Percentiles rank a stretch among this genome's conserved stretches.
Evolutionary conservation across 2,113 vertebrate genomes (phyloP).

Genomic region (Dolichotis patagonum): DNA sequence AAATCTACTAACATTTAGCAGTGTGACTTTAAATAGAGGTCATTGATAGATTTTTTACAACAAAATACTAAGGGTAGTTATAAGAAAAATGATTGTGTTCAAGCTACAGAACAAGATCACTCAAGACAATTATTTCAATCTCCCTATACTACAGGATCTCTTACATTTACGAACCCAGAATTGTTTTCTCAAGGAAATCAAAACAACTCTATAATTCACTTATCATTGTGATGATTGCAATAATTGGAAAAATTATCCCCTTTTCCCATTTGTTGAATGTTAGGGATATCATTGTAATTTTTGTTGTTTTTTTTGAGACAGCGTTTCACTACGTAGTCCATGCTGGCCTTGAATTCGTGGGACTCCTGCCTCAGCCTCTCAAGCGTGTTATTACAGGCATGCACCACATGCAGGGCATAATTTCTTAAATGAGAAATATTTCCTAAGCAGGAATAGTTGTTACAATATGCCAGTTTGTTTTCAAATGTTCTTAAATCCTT

Average conservation of each 20-base stretch:
- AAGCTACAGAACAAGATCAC: neutral
- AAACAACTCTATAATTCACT: neutral
- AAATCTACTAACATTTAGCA: neutral
- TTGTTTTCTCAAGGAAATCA: neutral
- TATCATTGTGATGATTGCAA: neutral
- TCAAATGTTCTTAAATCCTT: neutral
- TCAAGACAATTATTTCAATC: neutral
- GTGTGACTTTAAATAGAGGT: neutral
- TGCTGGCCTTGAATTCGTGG: neutral
- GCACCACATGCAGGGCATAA: neutral
- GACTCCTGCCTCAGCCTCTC: neutral
- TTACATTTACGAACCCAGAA: neutral
- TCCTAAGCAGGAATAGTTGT: neutral
- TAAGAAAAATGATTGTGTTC: neutral
- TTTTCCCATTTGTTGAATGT: neutral
- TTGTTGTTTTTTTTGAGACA: neutral
- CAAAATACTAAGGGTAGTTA: neutral
- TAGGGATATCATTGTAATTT: neutral
- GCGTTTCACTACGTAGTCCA: neutral
- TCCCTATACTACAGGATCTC: neutral
- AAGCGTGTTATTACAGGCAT: neutral
- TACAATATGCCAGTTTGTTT: neutral
- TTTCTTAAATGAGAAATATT: slow-evolving; percentile 31
- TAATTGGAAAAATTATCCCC: neutral
- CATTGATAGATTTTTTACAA: neutral